A percentile compares a stretch with the other conserved stretches of the same genome.
Evolutionary conservation across 2,113 vertebrate species (phyloP).

Genomic region (Gymnarchus niloticus): DNA sequence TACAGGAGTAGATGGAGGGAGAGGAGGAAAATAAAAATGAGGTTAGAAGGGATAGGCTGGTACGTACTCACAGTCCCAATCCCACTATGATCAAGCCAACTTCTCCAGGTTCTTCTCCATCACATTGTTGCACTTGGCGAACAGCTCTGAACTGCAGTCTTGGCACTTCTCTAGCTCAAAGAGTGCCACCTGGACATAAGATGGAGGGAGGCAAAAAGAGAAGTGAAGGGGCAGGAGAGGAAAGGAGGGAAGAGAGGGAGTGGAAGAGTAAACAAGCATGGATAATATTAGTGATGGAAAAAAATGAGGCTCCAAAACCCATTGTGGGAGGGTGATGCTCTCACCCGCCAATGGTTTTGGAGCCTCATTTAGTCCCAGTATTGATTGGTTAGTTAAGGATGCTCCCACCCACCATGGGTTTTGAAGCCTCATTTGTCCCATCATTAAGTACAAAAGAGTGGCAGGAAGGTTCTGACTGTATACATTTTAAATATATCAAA

Average conservation of each 20-base stretch:
- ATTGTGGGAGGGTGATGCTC: no score
- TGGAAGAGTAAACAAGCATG: not conserved
- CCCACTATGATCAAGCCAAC: conserved; percentile 79
- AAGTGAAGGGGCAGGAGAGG: not conserved
- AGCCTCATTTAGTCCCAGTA: no score
- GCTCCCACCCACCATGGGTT: no score
- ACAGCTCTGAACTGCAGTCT: conserved; percentile 72
- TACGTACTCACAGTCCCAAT: conserved; percentile 71
- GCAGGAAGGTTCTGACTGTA: not conserved
- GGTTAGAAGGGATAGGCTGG: not conserved
- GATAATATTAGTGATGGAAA: not conserved
- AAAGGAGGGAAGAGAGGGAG: not conserved
- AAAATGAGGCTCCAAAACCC: no score
- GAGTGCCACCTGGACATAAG: conserved; percentile 46
- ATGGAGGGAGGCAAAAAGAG: not conserved
- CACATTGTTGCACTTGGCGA: conserved; percentile 71
- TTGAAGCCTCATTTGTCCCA: no score
- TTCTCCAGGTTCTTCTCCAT: conserved; percentile 71
- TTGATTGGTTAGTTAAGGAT: no score
- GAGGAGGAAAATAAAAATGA: not conserved
- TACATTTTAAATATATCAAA: no score
- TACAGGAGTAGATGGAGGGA: no score
- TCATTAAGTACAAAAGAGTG: no score
- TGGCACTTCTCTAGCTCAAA: conserved; percentile 81
- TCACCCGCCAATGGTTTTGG: no score